Percentiles rank a stretch among this genome's conserved stretches.
Evolutionary conservation across 2,888 invertebrate genomes (phyloP).

Genomic region (Nomada fabriciana): DNA sequence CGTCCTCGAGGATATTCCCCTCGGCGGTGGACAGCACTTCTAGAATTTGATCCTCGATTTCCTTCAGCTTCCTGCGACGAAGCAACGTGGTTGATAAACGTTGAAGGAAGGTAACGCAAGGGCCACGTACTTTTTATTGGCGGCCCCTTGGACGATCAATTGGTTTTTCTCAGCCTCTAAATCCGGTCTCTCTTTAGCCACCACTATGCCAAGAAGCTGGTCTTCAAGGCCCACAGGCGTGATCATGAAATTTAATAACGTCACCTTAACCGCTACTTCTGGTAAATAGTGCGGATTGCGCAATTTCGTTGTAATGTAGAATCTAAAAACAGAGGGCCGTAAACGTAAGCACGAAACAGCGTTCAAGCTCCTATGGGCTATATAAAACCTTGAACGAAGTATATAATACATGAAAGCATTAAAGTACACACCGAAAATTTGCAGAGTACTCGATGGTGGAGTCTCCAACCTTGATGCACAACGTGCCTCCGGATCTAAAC

Average conservation of each 20-base stretch:
- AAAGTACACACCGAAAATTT: constrained; percentile 88
- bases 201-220: constrained; percentile 95
- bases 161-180: constrained; percentile 96
- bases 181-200: constrained; percentile 96
- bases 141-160: constrained; percentile 94
- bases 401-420: no score
- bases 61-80: constrained; percentile 89
- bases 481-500: constrained; percentile 94
- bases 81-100: background rate
- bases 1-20: constrained; percentile 95
- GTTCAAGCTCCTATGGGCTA: no score
- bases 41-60: constrained; percentile 96
- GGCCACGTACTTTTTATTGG: constrained; percentile 88
- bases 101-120: background rate
- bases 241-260: constrained; percentile 97
- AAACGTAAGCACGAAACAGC: background rate
- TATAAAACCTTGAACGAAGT: background rate
- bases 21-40: constrained; percentile 90
- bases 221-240: constrained; percentile 95
- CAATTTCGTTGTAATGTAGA: constrained; percentile 97
- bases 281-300: constrained; percentile 97
- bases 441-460: constrained; percentile 95
- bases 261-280: constrained; percentile 96
- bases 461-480: constrained; percentile 96
- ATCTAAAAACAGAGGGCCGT: constrained; percentile 84